Conservation (phyloP, 2,113 vertebrate genomes). For the Atrichornis clamosus region DNA sequence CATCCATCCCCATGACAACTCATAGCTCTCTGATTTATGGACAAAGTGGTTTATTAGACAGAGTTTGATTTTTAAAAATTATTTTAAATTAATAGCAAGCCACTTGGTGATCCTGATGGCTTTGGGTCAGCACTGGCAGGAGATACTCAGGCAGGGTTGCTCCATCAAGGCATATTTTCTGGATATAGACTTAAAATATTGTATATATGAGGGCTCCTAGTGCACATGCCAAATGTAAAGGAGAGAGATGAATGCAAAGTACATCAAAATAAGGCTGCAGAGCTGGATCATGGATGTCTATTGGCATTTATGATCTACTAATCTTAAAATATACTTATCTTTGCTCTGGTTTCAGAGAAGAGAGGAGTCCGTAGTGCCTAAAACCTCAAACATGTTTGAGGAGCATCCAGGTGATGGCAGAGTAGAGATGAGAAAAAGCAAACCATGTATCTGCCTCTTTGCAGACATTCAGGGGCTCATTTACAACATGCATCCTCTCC, state of each 20-base stretch:
- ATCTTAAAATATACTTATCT: not conserved
- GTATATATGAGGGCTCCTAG: not conserved
- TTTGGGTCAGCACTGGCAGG: not conserved
- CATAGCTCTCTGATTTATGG: not conserved
- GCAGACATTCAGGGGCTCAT: not conserved
- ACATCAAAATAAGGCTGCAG: not conserved
- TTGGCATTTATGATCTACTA: not conserved
- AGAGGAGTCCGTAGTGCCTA: not conserved
- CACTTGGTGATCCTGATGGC: not conserved
- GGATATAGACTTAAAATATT: not conserved
- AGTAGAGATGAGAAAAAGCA: not conserved
- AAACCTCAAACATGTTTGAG: not conserved
- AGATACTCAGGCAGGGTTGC: not conserved
- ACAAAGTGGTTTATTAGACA: not conserved
- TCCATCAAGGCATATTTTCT: not conserved
- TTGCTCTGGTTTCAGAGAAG: not conserved
- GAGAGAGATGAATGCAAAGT: not conserved
- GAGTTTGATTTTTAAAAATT: not conserved
- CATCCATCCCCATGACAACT: not conserved
- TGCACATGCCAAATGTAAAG: not conserved
- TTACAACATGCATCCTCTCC: accelerated
- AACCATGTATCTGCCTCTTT: not conserved
- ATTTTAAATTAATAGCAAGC: not conserved
- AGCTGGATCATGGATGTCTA: not conserved
- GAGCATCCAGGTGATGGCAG: not conserved